Conservation (phyloP, 2,797 vertebrate genomes). For the Tangara arthus region DNA sequence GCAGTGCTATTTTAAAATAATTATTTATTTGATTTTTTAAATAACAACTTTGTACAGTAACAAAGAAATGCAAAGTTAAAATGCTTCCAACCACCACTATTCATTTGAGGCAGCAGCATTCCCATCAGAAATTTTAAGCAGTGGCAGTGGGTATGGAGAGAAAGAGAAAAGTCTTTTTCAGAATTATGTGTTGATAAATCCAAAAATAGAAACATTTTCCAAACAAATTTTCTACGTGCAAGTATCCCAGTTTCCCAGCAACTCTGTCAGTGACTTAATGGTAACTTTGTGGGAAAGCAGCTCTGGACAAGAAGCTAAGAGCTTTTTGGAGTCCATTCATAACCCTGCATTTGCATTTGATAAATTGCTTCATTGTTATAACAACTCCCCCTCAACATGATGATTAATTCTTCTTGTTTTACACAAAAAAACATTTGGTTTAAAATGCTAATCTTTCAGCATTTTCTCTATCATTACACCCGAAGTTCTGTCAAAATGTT, state of each 20-base stretch:
- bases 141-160: background rate
- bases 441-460: background rate
- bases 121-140: background rate
- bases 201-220: background rate
- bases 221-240: background rate
- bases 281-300: constrained; percentile 17
- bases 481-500: background rate
- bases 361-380: constrained; percentile 25
- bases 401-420: constrained; percentile 7
- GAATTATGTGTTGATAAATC: background rate
- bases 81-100: background rate
- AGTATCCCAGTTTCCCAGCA: constrained; percentile 3
- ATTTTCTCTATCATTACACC: background rate
- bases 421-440: background rate
- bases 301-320: background rate
- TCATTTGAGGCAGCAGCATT: background rate
- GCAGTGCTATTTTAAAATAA: background rate
- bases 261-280: background rate
- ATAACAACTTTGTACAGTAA: background rate
- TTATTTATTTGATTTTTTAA: background rate
- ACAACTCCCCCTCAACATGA: background rate
- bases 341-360: constrained; percentile 19
- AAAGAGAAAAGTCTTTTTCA: background rate
- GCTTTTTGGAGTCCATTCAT: constrained; percentile 35
- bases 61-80: background rate